Percentiles rank a stretch among this genome's conserved stretches.
These are phyloP conservation scores for Liposcelis brunnea DNA, from an alignment of 2,888 invertebrate species.

Conservation along the genomic window DNA sequence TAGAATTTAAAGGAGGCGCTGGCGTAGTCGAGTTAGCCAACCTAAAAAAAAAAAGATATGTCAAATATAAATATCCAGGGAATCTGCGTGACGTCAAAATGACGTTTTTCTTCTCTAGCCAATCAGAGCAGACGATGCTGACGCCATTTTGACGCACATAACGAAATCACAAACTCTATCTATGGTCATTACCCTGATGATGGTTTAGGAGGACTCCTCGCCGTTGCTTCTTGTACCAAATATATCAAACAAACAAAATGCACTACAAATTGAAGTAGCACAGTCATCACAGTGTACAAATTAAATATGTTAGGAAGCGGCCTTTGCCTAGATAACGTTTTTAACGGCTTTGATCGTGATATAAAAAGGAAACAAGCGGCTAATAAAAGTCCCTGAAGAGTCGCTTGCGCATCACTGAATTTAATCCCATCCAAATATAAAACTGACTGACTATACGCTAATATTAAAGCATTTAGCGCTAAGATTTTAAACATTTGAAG, in stretches of 20 bases:
- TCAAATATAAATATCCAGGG: not conserved
- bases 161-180: not conserved
- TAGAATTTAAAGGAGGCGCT: not conserved
- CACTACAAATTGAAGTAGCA: slow-evolving; percentile 82
- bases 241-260: slow-evolving; percentile 86
- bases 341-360: slow-evolving; percentile 92
- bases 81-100: too few species aligned
- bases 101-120: too few species aligned
- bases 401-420: slow-evolving; percentile 94
- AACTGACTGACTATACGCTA: slow-evolving; percentile 97
- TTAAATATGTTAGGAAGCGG: slow-evolving; percentile 98
- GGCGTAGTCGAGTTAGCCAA: slow-evolving; percentile 10
- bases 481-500: slow-evolving; percentile 99
- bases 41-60: not conserved
- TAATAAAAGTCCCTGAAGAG: slow-evolving; percentile 84
- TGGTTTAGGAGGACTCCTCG: slow-evolving; percentile 51
- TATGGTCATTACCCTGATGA: not conserved
- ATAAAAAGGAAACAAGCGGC: slow-evolving; percentile 97
- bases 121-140: too few species aligned
- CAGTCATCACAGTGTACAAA: slow-evolving; percentile 88
- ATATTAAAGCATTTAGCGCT: slow-evolving; percentile 89
- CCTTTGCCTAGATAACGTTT: slow-evolving; percentile 78
- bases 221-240: slow-evolving; percentile 65
- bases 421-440: slow-evolving; percentile 95
- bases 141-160: not conserved